These are phyloP conservation scores for Spicauda simplicius DNA, from an alignment of 2,888 invertebrate genomes.

Conservation along the genomic window DNA sequence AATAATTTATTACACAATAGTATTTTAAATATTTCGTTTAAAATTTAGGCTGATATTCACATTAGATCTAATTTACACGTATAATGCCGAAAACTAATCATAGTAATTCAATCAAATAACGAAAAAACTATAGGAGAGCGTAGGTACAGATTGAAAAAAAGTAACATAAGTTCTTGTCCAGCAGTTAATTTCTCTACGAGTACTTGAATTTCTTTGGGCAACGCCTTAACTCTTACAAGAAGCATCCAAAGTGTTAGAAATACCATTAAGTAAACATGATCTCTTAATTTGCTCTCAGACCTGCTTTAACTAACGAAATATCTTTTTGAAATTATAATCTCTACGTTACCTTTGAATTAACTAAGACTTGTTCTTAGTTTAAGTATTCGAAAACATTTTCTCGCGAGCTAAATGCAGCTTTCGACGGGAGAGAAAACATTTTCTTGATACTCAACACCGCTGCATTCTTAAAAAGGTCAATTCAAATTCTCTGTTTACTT, in stretches of 20 bases:
- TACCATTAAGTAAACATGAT: slow-evolving; percentile 11
- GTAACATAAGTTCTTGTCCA: no score
- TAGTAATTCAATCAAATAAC: no score
- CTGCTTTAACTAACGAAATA: slow-evolving; percentile 2
- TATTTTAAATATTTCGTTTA: no score
- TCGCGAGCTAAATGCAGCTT: slow-evolving; percentile 30
- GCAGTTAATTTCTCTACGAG: no score
- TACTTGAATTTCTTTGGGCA: background rate
- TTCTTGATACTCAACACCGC: slow-evolving; percentile 23
- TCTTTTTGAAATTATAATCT: slow-evolving; percentile 25
- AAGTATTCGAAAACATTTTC: slow-evolving; percentile 35
- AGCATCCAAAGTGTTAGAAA: slow-evolving; percentile 3
- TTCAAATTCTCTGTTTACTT: slow-evolving; percentile 20
- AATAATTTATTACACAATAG: no score
- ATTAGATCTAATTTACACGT: no score
- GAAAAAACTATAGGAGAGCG: no score
- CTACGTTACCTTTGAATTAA: slow-evolving; percentile 29
- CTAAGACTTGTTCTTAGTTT: slow-evolving; percentile 24
- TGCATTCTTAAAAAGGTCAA: slow-evolving; percentile 20
- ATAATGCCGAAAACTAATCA: no score
- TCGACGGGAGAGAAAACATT: slow-evolving; percentile 30
- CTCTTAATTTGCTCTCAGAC: slow-evolving; percentile 13
- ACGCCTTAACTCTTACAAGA: background rate
- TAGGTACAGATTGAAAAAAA: no score
- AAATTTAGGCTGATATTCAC: no score